A percentile compares a stretch with the other conserved stretches of the same genome.
phyloP scores from a whole-genome alignment of 2,113 vertebrate genomes.

The Etia nguti region DNA sequence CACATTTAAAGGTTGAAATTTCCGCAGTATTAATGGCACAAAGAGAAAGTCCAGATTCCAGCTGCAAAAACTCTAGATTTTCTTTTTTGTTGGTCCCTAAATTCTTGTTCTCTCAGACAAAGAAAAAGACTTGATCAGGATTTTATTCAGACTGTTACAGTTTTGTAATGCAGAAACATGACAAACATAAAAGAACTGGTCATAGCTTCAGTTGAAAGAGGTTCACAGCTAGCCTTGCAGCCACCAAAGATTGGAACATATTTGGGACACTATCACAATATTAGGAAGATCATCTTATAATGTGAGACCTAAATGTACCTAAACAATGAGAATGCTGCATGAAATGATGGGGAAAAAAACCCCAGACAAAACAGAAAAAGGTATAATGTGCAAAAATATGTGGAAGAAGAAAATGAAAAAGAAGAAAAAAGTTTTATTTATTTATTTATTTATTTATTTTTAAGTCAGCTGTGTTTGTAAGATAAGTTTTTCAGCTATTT shows the following conservation, averaged over 20 bases:
- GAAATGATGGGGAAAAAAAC: rapidly evolving
- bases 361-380: not conserved
- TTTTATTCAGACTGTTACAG: not conserved
- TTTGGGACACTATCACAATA: not conserved
- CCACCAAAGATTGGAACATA: not conserved
- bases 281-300: not conserved
- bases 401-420: not conserved
- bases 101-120: not conserved
- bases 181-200: not conserved
- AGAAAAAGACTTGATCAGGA: not conserved
- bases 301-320: not conserved
- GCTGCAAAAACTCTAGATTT: not conserved
- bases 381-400: not conserved
- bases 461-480: not conserved
- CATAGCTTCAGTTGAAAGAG: not conserved
- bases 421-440: not conserved
- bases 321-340: not conserved
- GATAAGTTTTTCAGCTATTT: not conserved
- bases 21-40: not conserved
- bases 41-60: not conserved
- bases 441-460: not conserved
- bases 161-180: not conserved
- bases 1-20: not conserved
- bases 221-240: not conserved
- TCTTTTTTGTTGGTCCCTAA: not conserved